phyloP scores from a whole-genome alignment of 2,113 vertebrate genomes.

The Mionectes macconnelli region DNA sequence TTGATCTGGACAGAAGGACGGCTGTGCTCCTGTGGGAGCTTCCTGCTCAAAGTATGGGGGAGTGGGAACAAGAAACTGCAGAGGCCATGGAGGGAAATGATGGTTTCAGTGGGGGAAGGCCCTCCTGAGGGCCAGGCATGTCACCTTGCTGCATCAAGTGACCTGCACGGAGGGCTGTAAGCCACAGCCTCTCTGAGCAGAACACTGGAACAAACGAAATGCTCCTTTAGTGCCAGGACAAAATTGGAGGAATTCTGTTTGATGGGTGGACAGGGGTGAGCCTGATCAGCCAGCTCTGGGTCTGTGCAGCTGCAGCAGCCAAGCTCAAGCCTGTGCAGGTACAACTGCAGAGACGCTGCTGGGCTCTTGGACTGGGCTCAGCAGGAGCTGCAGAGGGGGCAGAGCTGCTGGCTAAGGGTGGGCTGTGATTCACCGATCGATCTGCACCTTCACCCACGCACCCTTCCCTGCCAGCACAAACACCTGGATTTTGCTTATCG shows the following conservation, averaged over 20 bases:
- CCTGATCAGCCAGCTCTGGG: background rate
- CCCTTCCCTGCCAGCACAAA: background rate
- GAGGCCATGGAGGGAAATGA: background rate
- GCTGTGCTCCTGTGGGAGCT: background rate
- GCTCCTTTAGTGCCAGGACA: background rate
- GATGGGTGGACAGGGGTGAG: background rate
- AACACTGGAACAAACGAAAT: background rate
- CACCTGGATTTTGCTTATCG: background rate
- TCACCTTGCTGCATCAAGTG: background rate
- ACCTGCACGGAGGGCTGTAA: rapidly evolving
- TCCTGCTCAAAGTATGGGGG: background rate
- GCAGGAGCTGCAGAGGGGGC: background rate
- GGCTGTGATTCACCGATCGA: background rate
- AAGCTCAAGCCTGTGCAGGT: background rate
- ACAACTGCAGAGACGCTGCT: rapidly evolving
- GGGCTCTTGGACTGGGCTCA: background rate
- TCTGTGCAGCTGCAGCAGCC: background rate
- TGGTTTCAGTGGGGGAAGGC: background rate
- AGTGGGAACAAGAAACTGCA: background rate
- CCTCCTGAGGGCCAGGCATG: background rate
- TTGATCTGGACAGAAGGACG: background rate
- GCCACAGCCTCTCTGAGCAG: background rate
- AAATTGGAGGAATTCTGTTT: background rate
- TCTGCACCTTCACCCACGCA: background rate
- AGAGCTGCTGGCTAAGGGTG: background rate